These are phyloP conservation scores for Acropora tenuis DNA, from an alignment of 64 coral and sea anemone genomes.

Conservation along the genomic window DNA sequence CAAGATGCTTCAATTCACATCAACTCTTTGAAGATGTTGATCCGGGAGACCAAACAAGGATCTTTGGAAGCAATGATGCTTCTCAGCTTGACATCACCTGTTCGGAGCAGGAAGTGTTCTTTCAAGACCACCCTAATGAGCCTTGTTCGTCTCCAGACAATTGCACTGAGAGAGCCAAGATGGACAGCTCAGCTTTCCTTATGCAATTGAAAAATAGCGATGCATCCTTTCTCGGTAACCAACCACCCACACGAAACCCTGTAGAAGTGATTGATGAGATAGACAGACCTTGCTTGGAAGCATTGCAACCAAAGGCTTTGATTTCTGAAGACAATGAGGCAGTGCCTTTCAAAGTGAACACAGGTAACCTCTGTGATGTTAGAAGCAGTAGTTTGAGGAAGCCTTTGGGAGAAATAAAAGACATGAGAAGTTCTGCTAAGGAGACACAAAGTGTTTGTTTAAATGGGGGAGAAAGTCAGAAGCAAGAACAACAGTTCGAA, in stretches of 20 bases:
- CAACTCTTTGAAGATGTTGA: not conserved
- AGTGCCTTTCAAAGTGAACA: not conserved
- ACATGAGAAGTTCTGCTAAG: no score
- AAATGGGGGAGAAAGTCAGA: not conserved
- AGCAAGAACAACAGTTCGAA: not conserved
- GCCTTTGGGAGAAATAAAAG: not conserved
- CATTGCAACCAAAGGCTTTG: not conserved
- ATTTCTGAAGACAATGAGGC: not conserved
- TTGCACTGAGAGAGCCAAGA: not conserved
- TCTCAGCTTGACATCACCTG: slow-evolving; percentile 3
- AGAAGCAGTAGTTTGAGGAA: not conserved
- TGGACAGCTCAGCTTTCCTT: slow-evolving; percentile 21
- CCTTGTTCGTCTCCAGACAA: not conserved
- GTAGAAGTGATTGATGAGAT: not conserved
- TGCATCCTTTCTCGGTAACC: not conserved
- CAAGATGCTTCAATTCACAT: slow-evolving; percentile 9
- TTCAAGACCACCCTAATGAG: not conserved
- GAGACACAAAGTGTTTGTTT: not conserved
- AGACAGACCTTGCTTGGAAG: slow-evolving; percentile 2
- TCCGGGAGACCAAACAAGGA: not conserved
- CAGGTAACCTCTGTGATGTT: not conserved
- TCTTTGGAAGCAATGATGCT: not conserved
- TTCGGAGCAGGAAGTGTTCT: not conserved
- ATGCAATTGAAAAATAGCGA: not conserved
- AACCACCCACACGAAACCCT: not conserved